Base-by-base conservation (phyloP, 2,888 invertebrate species). In the Serripes groenlandicus region DNA sequence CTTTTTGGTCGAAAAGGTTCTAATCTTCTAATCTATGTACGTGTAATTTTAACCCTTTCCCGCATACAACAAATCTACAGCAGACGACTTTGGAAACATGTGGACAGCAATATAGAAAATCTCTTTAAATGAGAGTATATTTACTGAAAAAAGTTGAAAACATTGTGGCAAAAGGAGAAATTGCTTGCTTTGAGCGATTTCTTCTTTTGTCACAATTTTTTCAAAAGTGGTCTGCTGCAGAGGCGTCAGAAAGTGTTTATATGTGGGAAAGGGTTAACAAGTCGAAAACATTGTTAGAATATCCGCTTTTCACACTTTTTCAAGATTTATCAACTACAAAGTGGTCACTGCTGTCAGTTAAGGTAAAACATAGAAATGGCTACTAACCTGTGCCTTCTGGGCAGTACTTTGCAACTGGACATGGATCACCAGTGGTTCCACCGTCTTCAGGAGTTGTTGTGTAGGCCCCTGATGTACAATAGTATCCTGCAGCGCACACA, bases 401-500 rank as follows among this genome's bases (percentile, higher is more conserved):
- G 75, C 94, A 94, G 85, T 92, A 94, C 71, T 90, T 85, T 21
- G 92, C 93, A n/a, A 80, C 81, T 26, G 93, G 83, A 75, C 94
- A 94, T 18, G 91, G 89, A 70, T 91, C 92, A n/a, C 94, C 94
- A 32, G 94, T 94, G 9, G 88, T 75, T 9, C 92, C 93, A 26
- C 91, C 93, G 88, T 94, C 94, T n/a, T 77, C 88, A 9, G 94
- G 94, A 64, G 85, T 91, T 74, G 91, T 88, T 0, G 91, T 91
- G 23, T 88, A 87, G 3, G 94, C 94, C 18, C 91, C 92, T 1
- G 81, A 60, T 34, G 87, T 81, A 83, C 94, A 94, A 89, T 90
- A 94, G 83, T 92, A 94, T 1, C 94, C 94, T 3, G 92, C 90
- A 37, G 90, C 89, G 87, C 94, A 94, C 21, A 91, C 52, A 11